phyloP scores from a whole-genome alignment of 1,140 invertebrate species.

The Paraescarpia echinospica region DNA sequence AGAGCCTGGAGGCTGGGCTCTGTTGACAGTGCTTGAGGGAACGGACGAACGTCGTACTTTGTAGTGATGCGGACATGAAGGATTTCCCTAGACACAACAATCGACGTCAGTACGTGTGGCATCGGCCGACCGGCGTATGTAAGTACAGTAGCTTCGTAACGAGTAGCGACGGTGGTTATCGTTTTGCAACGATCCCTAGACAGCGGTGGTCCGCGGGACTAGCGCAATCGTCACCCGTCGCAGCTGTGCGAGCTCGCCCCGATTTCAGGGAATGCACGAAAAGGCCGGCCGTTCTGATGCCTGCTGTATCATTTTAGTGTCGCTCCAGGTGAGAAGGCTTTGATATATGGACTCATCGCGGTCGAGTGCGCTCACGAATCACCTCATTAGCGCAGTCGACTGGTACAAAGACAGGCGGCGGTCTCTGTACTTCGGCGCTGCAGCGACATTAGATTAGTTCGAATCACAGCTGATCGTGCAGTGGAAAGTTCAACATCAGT shows the following conservation, averaged over 20 bases:
- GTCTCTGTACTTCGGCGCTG: not conserved
- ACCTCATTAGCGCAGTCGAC: not conserved
- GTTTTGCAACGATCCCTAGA: not conserved
- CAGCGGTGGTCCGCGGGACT: not conserved
- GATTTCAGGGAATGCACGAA: not conserved
- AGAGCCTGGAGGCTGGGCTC: not conserved
- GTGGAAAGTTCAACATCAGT: not conserved
- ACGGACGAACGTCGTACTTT: not conserved
- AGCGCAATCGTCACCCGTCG: not conserved
- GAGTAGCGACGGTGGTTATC: not conserved
- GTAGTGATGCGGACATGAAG: not conserved
- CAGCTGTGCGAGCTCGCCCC: not conserved
- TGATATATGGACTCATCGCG: not conserved
- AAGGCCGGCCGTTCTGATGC: not conserved
- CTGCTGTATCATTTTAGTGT: not conserved
- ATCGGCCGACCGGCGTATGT: not conserved
- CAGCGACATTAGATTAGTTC: not conserved
- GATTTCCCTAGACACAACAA: not conserved
- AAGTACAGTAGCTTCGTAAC: not conserved
- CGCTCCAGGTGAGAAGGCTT: not conserved
- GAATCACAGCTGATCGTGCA: not conserved
- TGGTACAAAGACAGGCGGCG: not conserved
- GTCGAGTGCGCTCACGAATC: not conserved
- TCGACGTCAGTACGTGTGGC: not conserved
- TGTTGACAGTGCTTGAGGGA: not conserved